Percentiles rank a stretch among this genome's conserved stretches.
Evolutionary conservation across 2,113 vertebrate species (phyloP).

Genomic region (Actinemys pallida): DNA sequence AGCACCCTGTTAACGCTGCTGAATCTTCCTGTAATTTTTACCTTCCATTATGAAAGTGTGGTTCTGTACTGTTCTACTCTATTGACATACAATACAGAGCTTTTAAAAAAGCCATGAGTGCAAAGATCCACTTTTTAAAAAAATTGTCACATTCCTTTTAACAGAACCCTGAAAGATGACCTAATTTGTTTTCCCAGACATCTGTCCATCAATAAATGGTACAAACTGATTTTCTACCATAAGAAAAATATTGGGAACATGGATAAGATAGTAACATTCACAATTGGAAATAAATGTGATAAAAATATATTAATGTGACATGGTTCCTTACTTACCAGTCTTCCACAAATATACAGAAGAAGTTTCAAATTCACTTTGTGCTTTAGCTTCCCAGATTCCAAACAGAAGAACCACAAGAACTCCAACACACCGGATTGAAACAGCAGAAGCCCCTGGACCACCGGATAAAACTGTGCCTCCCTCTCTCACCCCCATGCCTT

Average conservation of each 20-base stretch:
- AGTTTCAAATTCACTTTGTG: conserved; percentile 86
- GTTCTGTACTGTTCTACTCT: neutral
- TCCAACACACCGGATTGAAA: conserved; percentile 65
- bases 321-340: conserved; percentile 85
- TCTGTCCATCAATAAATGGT: conserved; percentile 8
- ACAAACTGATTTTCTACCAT: conserved; percentile 22
- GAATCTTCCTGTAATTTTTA: neutral
- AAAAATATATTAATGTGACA: neutral
- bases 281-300: neutral
- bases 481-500: conserved; percentile 84
- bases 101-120: neutral
- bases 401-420: conserved; percentile 82
- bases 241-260: neutral
- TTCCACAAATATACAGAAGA: conserved; percentile 94
- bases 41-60: neutral
- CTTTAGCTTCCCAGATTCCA: conserved; percentile 73
- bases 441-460: conserved; percentile 59
- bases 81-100: neutral
- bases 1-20: neutral
- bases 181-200: conserved; percentile 9
- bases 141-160: neutral
- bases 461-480: conserved; percentile 67
- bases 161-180: conserved; percentile 16
- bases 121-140: neutral
- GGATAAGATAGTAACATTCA: neutral